Conservation (phyloP, 2,888 invertebrate species). For the Andrena bicolor region DNA sequence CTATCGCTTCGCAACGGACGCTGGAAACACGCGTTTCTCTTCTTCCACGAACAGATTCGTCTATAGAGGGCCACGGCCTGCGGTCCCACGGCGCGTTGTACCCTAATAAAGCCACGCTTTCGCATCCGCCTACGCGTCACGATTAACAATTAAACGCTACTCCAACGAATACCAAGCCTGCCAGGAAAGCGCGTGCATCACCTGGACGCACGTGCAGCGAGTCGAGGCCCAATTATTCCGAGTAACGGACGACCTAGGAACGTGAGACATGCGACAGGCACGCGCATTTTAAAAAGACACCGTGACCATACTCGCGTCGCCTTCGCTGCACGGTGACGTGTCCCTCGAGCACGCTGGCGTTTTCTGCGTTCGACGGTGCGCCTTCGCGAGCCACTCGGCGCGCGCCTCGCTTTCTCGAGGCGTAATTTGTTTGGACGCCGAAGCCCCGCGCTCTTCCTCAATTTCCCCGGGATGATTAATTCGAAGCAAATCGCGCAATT, state of each 20-base stretch:
- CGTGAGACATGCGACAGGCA: conserved; percentile 37
- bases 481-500: conserved; percentile 49
- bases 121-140: conserved; percentile 78
- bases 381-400: neutral
- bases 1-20: neutral
- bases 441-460: neutral
- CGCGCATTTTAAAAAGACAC: conserved; percentile 42
- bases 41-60: conserved; percentile 39
- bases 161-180: conserved; percentile 59
- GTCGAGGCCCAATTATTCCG: conserved; percentile 68
- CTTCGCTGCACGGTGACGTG: conserved; percentile 11
- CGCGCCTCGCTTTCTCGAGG: neutral
- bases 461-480: conserved; percentile 46
- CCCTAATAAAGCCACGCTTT: conserved; percentile 75
- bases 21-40: conserved; percentile 9
- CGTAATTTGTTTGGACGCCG: neutral
- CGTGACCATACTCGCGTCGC: conserved; percentile 3
- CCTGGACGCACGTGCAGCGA: conserved; percentile 56
- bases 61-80: conserved; percentile 26
- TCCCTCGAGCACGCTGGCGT: neutral
- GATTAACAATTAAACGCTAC: conserved; percentile 75
- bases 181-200: conserved; percentile 62
- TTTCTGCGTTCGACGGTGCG: neutral
- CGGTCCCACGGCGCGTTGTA: conserved; percentile 59
- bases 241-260: conserved; percentile 66